phyloP scores from a whole-genome alignment of 2,113 vertebrate species.

The Lepisosteus oculatus region DNA sequence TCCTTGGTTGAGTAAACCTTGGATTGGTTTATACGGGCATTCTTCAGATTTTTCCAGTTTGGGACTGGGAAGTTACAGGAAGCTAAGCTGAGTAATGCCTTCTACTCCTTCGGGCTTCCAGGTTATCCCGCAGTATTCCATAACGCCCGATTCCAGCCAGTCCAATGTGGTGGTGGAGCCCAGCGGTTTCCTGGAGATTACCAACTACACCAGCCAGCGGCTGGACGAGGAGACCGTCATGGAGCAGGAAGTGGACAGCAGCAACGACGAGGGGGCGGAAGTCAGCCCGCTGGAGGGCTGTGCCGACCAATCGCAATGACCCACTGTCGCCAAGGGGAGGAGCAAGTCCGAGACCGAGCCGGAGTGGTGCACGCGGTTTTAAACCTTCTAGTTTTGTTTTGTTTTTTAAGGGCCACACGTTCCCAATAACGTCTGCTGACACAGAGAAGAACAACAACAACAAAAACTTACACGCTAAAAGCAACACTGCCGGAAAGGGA shows the following conservation, averaged over 20 bases:
- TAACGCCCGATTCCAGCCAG: constrained; percentile 90
- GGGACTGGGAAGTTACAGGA: no score
- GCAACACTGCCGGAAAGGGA: constrained; percentile 9
- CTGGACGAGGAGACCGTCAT: constrained; percentile 87
- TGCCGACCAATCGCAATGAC: constrained; percentile 69
- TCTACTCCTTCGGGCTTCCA: constrained; percentile 48
- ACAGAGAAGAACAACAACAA: neutral
- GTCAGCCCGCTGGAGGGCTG: constrained; percentile 71
- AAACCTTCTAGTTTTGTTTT: neutral
- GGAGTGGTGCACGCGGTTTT: neutral
- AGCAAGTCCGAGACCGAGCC: neutral
- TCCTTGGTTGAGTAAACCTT: no score
- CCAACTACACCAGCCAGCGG: constrained; percentile 95
- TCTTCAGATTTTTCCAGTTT: no score
- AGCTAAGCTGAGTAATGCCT: neutral
- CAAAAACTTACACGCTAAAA: neutral
- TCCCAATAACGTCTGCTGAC: neutral
- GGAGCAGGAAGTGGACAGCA: constrained; percentile 90
- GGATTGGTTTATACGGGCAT: no score
- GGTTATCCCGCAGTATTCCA: constrained; percentile 94
- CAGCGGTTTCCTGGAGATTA: constrained; percentile 94
- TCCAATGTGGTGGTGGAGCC: constrained; percentile 98
- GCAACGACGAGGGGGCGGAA: constrained; percentile 82
- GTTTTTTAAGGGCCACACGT: neutral
- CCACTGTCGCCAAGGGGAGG: neutral